Conservation (phyloP, 2,888 invertebrate genomes). For the Cremastobaeus sp. region DNA sequence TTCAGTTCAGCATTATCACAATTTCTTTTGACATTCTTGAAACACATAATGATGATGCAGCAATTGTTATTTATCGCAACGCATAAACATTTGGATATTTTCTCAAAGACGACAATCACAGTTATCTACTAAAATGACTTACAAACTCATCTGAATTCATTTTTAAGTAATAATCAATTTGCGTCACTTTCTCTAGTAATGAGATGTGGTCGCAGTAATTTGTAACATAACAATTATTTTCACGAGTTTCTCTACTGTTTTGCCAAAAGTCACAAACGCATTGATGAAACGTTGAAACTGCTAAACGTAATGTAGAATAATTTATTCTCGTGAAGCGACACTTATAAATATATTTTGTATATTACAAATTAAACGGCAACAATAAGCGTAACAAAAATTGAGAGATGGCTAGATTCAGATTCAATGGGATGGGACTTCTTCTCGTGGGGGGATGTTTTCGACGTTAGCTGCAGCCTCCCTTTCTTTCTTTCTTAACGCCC, state of each 20-base stretch:
- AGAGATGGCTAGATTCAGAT: slow-evolving; percentile 43
- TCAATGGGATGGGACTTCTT: slow-evolving; percentile 37
- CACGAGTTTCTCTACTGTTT: no score
- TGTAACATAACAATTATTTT: no score
- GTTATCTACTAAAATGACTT: slow-evolving; percentile 17
- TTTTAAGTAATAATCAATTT: slow-evolving; percentile 23
- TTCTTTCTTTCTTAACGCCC: slow-evolving; percentile 80
- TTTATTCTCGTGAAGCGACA: slow-evolving; percentile 30
- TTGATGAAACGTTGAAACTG: no score
- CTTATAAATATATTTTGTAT: slow-evolving; percentile 30
- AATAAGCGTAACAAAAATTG: slow-evolving; percentile 45
- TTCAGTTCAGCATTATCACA: no score
- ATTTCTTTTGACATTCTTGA: slow-evolving; percentile 1
- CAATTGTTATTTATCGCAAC: not conserved
- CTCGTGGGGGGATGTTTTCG: slow-evolving; percentile 55
- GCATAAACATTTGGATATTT: slow-evolving; percentile 4
- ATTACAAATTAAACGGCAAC: slow-evolving; percentile 34
- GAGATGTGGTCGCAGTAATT: slow-evolving; percentile 20
- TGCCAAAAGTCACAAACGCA: no score
- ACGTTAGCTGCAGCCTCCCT: slow-evolving; percentile 26
- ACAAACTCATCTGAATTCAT: slow-evolving; percentile 14
- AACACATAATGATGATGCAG: not conserved
- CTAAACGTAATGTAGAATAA: slow-evolving; percentile 23
- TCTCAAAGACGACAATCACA: slow-evolving; percentile 12
- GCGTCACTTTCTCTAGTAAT: slow-evolving; percentile 26